Base-by-base conservation (phyloP, 1,140 invertebrate species). In the Hylaeus volcanicus region DNA sequence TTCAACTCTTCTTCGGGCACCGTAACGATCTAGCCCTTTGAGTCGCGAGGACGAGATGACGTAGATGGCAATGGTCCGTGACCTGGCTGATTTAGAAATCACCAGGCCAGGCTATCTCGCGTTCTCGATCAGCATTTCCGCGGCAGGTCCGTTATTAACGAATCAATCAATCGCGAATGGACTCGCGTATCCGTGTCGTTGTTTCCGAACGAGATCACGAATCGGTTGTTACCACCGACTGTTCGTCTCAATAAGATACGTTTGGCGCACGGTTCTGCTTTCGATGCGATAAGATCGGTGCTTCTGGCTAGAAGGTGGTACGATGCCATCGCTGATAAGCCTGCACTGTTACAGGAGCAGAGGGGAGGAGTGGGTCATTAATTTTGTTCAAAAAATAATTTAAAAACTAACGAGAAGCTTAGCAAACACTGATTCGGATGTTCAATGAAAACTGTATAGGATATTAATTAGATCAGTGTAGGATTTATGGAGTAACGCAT, bases 221-320 rank as follows among this genome's bases (percentile, higher is more conserved):
- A 53, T 55, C 41, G 60, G 61, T 48, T 58, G 6, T 9, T 48
- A 11, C 51, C 0, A 3, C 41, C 12, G 5, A n/a, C 3, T 3
- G 37, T 55, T 74, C 53, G 65, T 60, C 63, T 43, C 61, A 80
- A 60, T 74, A 66, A 68, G 72, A 68, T 64, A 66, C 37, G 63
- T 53, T 68, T 80, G 78, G 71, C 63, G 65, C 55, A 58, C 68
- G 12, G 70, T 71, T 80, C 73, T 61, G 37, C 41, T 65, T 53
- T 11, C 11, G 37, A 11, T 2, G 9, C 15, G 84, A 86, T 86
- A 86, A 86, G 77, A 86, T 86, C 85, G 74, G n/a, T 45, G 51
- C 39, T 55, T 43, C 60, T 74, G 65, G 70, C 53, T 60, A 60
- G 74, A 51, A 43, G 74, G 68, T 72, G 75, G 80, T 56, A 61